These are phyloP conservation scores for Suillia variegata DNA, from an alignment of 2,888 invertebrate species.

Conservation along the genomic window DNA sequence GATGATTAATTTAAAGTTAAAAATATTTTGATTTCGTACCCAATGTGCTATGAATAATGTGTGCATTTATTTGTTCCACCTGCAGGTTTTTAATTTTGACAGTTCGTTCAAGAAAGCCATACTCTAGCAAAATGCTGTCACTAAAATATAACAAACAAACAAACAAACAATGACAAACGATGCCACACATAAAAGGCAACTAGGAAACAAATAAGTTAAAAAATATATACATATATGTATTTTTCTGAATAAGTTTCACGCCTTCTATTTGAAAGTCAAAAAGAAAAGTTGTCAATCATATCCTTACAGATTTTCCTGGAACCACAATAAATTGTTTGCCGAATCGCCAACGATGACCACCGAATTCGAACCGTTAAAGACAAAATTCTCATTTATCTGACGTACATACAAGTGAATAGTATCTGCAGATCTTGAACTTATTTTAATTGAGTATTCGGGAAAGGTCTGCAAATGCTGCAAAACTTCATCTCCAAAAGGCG, in stretches of 20 bases:
- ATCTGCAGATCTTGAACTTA: conserved; percentile 53
- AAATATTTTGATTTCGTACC: conserved; percentile 59
- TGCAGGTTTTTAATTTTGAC: conserved; percentile 60
- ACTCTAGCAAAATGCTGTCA: conserved; percentile 60
- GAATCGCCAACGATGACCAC: conserved; percentile 70
- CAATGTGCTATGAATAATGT: conserved; percentile 67
- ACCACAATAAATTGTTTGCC: conserved; percentile 67
- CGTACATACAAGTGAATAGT: conserved; percentile 55
- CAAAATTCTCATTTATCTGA: conserved; percentile 61
- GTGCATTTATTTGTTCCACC: conserved; percentile 63
- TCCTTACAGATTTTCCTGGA: conserved; percentile 66
- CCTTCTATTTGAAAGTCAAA: not conserved
- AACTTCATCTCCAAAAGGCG: conserved; percentile 74
- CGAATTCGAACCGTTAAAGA: conserved; percentile 59
- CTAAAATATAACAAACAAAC: conserved; percentile 28
- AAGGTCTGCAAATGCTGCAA: conserved; percentile 68
- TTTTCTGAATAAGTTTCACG: too few relatives aligned
- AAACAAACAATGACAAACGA: too few relatives aligned
- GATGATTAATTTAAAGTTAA: too few relatives aligned
- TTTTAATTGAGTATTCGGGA: conserved; percentile 67
- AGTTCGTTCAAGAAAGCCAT: conserved; percentile 61
- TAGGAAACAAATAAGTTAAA: too few relatives aligned
- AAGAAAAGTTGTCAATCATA: not conserved
- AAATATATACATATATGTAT: too few relatives aligned
- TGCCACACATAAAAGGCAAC: too few relatives aligned